Conservation (phyloP, 2,113 vertebrate species). For the Hipposideros armiger region DNA sequence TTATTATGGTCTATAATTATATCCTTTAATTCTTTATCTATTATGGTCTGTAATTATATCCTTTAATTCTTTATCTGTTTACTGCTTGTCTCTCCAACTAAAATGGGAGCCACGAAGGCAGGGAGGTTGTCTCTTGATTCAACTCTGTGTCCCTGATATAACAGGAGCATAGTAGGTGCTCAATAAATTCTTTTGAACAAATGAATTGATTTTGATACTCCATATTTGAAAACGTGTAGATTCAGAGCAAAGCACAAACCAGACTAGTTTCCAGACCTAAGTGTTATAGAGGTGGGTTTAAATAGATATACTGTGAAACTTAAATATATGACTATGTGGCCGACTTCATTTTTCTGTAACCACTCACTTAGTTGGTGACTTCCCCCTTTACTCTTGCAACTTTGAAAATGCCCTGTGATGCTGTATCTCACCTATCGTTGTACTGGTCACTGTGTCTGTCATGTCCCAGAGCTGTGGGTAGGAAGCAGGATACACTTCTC, state of each 20-base stretch:
- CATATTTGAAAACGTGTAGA: background rate
- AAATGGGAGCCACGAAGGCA: background rate
- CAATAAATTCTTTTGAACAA: background rate
- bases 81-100: background rate
- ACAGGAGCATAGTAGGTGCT: background rate
- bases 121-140: background rate
- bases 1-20: background rate
- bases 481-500: background rate
- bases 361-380: background rate
- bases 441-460: background rate
- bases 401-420: background rate
- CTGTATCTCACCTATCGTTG: background rate
- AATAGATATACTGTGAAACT: background rate
- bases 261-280: background rate
- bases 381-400: background rate
- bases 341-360: background rate
- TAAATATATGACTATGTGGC: background rate
- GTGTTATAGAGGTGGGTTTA: background rate
- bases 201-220: background rate
- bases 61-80: background rate
- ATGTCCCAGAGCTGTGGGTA: background rate
- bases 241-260: background rate
- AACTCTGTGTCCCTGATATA: background rate
- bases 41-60: background rate
- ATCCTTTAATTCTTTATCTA: background rate